A percentile compares a stretch with the other conserved stretches of the same genome.
These are phyloP conservation scores for Macrostomum cliftonense DNA, from an alignment of 2,888 invertebrate genomes.

Conservation along the genomic window DNA sequence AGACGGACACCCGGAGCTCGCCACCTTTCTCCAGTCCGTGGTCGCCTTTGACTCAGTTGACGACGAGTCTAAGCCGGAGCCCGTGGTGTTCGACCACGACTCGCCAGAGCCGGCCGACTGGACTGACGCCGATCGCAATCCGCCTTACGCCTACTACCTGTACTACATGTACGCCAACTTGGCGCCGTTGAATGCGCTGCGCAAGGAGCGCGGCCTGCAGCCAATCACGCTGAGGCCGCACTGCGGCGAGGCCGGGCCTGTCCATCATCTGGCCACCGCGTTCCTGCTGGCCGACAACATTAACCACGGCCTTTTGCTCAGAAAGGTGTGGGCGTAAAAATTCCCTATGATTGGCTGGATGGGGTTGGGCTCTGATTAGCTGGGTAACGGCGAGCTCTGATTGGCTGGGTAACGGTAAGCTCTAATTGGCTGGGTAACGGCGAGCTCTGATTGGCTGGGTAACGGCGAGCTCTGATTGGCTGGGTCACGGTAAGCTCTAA, in stretches of 20 bases:
- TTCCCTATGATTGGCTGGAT: constrained; percentile 87
- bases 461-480: too few species aligned
- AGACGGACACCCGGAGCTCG: constrained; percentile 69
- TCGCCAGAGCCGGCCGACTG: constrained; percentile 54
- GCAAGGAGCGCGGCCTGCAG: constrained; percentile 80
- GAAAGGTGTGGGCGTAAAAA: constrained; percentile 91
- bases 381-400: too few species aligned
- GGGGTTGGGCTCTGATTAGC: too few species aligned
- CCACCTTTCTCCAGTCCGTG: constrained; percentile 64
- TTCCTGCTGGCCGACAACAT: constrained; percentile 94
- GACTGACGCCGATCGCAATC: constrained; percentile 67
- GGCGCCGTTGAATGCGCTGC: constrained; percentile 76
- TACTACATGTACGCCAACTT: constrained; percentile 97
- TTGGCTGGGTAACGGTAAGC: too few species aligned
- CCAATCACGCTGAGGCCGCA: constrained; percentile 87
- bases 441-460: too few species aligned
- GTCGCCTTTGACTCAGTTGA: constrained; percentile 96
- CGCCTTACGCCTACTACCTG: constrained; percentile 89
- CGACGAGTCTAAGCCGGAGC: constrained; percentile 95
- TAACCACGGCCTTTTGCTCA: constrained; percentile 76
- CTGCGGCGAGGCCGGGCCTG: constrained; percentile 86
- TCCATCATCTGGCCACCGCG: constrained; percentile 88
- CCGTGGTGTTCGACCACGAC: constrained; percentile 62
- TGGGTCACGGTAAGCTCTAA: too few species aligned
- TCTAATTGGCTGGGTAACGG: too few species aligned